Base-by-base conservation (phyloP, 2,113 vertebrate species). In the Passer montanus region DNA sequence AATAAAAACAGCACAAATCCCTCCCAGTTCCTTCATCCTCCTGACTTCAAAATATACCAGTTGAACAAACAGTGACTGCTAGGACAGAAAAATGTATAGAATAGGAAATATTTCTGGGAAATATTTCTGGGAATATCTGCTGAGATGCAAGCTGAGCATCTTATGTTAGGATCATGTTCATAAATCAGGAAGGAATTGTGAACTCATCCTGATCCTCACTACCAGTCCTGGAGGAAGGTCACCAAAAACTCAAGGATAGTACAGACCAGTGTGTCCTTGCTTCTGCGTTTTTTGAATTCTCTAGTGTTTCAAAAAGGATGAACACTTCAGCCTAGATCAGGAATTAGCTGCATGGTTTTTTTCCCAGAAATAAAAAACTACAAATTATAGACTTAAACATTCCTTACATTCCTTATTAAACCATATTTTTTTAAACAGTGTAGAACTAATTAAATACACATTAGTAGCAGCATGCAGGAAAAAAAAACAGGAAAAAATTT, bases 241-340 rank as follows among this genome's bases (percentile, higher is more conserved):
- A 84, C 43, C 30, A 75, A 30, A 70, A 33, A 72, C 35, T 37
- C 64, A 63, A 47, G 30, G 39, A 18, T 52, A 22, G 59, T 15
- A 59, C 3, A 2, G 47, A 59, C 27, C 49, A 64, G 3, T 31
- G 35, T 44, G 56, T 67, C 77, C 35, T 94, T 31, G 6, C 47
- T 92, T 84, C 73, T 64, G 47, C 89, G 91, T 84, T 92, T 92
- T 84, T 67, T 89, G 10, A 82, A 46, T 91, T 72, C 79, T 87
- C 66, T 68, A 20, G 49, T 31, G 87, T 66, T 95, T 87, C 20
- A 75, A 53, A 73, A 64, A 60, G 11, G 20, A 73, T 73, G 37
- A 91, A 66, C 23, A 20, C n/a, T 89, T 93, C 62, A 18, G 46
- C 74, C 26, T 44, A 55, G 47, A 56, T 62, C 41, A 75, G 26